Percentiles rank a stretch among this genome's conserved stretches.
Evolutionary conservation across 2,888 invertebrate genomes (phyloP).

Genomic region (Anthoptus insignis): DNA sequence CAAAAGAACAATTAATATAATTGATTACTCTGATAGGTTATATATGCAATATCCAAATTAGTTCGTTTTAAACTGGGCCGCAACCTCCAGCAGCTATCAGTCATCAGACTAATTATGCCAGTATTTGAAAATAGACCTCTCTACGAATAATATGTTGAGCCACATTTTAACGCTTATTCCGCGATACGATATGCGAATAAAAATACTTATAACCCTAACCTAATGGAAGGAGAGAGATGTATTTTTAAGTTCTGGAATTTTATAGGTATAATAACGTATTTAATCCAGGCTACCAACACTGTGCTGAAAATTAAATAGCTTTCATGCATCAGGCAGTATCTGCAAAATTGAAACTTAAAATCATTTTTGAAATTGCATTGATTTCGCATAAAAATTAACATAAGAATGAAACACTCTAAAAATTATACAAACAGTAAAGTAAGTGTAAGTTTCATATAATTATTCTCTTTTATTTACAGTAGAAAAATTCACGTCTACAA

Average conservation of each 20-base stretch:
- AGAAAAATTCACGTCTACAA: neutral
- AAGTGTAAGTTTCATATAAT: neutral
- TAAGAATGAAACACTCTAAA: neutral
- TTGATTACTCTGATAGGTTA: no score
- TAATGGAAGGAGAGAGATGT: neutral
- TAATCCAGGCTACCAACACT: neutral
- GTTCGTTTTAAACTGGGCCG: no score
- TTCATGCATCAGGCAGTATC: no score
- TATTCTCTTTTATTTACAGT: neutral
- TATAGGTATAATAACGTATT: constrained; percentile 5
- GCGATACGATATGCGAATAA: neutral
- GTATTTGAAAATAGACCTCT: neutral
- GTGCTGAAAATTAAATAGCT: neutral
- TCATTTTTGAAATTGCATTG: no score
- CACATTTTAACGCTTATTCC: neutral
- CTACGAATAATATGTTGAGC: neutral
- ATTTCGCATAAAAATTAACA: neutral
- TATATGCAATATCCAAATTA: no score
- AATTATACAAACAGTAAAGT: neutral
- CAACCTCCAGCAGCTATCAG: no score
- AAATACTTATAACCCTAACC: constrained; percentile 3
- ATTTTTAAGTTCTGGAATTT: constrained; percentile 2
- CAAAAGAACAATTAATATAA: no score
- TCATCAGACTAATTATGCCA: no score
- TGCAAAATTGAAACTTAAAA: no score